Evolutionary conservation across 1,140 invertebrate genomes (phyloP).

Genomic region (Agrypnia vestita): DNA sequence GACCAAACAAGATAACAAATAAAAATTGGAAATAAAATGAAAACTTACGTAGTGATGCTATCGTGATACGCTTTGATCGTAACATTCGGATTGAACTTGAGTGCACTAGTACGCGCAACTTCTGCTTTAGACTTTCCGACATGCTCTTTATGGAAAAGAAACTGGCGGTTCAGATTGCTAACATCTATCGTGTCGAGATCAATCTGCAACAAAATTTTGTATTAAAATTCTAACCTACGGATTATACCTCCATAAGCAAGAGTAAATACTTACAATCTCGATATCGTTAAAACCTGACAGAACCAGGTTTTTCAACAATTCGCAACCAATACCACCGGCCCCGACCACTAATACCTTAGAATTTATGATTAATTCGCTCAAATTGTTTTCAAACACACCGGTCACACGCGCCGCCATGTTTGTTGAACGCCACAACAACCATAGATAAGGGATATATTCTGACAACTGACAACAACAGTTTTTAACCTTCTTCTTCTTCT

Average conservation of each 20-base stretch:
- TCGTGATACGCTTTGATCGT: slow-evolving; percentile 94
- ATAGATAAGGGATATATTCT: no score
- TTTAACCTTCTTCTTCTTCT: no score
- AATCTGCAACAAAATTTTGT: slow-evolving; percentile 81
- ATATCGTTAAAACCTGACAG: slow-evolving; percentile 95
- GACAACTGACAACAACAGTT: no score
- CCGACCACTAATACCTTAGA: slow-evolving; percentile 90
- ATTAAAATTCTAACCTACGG: slow-evolving; percentile 25
- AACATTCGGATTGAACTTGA: slow-evolving; percentile 91
- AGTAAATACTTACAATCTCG: slow-evolving; percentile 86
- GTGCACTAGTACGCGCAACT: slow-evolving; percentile 91
- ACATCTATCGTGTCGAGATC: slow-evolving; percentile 99
- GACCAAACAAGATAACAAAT: background rate
- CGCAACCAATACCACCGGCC: slow-evolving; percentile 99
- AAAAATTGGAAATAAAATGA: background rate
- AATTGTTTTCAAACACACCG: slow-evolving; percentile 76
- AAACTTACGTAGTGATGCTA: slow-evolving; percentile 90
- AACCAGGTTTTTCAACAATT: slow-evolving; percentile 98
- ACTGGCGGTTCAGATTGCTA: slow-evolving; percentile 99
- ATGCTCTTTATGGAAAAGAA: slow-evolving; percentile 97
- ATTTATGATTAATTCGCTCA: slow-evolving; percentile 74
- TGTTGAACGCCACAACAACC: slow-evolving; percentile 10
- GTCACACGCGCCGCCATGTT: slow-evolving; percentile 75
- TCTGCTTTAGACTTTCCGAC: slow-evolving; percentile 96
- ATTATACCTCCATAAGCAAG: background rate